Base-by-base conservation (phyloP, 2,113 vertebrate genomes). In the Mohoua ochrocephala region DNA sequence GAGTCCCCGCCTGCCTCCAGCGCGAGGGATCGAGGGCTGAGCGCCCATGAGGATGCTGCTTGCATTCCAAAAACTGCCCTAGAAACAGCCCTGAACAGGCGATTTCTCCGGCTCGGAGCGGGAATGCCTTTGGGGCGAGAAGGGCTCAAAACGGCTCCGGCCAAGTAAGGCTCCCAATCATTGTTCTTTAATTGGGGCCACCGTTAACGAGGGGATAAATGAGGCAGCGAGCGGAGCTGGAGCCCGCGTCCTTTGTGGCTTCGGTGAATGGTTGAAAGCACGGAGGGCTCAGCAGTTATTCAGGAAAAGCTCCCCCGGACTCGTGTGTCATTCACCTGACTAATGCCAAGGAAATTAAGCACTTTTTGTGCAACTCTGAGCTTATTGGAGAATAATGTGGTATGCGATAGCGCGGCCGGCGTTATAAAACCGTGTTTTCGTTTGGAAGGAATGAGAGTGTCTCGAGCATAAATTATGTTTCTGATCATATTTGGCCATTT, bases 401-500 rank as follows among this genome's bases (percentile, higher is more conserved):
- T 59, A 1, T 14, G 53, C 2, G 53, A 64, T 84, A 89, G 81
- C 74, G 15, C 28, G 44, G 33, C 70, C 2, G 79, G 56, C 71
- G 50, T 67, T 92, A 5, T 5, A 73, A 88, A 84, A 77, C n/a
- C 18, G 2, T 50, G 78, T 76, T 84, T 83, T 78, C 65, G 13
- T 82, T 78, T 41, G 5, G 77, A 87, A 78, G 77, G 89, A 60
- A 16, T 0, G 1, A 59, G 67, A 33, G 8, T 1, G 63, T 76
- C 68, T 52, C 7, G 9, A 53, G 71, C 91, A 90, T 90, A 63
- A 96, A 92, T 93, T 86, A 88, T 4, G 59, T 91, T 94, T 88
- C 95, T 87, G 95, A 96, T 94, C 67, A 1, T 70, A 86, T 93
- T 94, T 86, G 90, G 95, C 85, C 83, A 30, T 88, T 96, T 91